Conservation (phyloP, 2,797 vertebrate species). For the Enteromius radiatus region DNA sequence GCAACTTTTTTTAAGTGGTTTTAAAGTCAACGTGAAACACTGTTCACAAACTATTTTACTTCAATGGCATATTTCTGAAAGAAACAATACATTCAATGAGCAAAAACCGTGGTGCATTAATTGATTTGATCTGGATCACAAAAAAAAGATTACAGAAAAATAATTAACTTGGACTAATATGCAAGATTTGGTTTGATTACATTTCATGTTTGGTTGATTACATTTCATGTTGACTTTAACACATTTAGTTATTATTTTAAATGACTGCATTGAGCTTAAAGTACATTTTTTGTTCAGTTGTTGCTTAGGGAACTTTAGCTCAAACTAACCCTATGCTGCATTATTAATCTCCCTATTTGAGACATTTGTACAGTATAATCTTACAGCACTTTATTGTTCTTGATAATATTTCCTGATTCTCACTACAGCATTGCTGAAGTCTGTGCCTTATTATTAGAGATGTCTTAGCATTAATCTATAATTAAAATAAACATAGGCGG, state of each 20-base stretch:
- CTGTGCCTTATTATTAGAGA: constrained; percentile 22
- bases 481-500: constrained; percentile 5
- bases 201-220: neutral
- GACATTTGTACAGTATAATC: constrained; percentile 7
- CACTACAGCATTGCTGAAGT: constrained; percentile 12
- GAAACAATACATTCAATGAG: neutral
- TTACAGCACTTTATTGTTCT: constrained; percentile 46
- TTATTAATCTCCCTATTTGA: constrained; percentile 1
- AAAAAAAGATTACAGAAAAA: neutral
- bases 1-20: neutral
- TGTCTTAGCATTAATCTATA: constrained; percentile 28
- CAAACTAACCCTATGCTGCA: neutral
- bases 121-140: neutral
- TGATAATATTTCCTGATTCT: constrained; percentile 27
- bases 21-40: constrained; percentile 1
- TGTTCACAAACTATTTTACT: neutral
- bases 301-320: neutral
- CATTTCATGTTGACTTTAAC: constrained; percentile 3
- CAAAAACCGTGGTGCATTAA: neutral
- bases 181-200: neutral
- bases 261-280: neutral
- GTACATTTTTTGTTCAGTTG: neutral
- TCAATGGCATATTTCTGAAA: neutral
- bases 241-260: neutral
- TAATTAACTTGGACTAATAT: neutral